Conservation (phyloP, 2,888 invertebrate species). For the Drosophila atripex region DNA sequence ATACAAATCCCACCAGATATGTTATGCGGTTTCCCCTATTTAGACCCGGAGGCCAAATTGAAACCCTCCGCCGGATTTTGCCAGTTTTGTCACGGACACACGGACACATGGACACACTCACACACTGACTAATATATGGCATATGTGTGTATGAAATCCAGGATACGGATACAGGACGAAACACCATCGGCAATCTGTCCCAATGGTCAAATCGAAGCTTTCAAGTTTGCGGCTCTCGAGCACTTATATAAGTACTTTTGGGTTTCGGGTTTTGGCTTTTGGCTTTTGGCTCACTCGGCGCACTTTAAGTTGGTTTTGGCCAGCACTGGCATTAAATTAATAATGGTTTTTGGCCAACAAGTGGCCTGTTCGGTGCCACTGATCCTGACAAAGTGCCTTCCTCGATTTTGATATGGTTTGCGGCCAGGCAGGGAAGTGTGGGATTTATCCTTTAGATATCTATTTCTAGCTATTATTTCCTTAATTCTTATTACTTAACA, state of each 20-base stretch:
- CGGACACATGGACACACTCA: background rate
- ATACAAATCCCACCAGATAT: constrained; percentile 42
- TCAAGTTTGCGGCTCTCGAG: constrained; percentile 38
- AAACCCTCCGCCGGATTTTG: constrained; percentile 40
- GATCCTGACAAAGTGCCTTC: constrained; percentile 11
- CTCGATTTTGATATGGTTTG: constrained; percentile 3
- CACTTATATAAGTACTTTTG: constrained; percentile 25
- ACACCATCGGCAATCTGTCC: constrained; percentile 40
- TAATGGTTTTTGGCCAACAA: constrained; percentile 35
- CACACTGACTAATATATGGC: background rate
- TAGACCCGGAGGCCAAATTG: constrained; percentile 27
- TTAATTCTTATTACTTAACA: background rate
- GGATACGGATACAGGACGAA: constrained; percentile 4
- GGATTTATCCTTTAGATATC: too few species aligned
- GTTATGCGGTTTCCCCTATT: constrained; percentile 39
- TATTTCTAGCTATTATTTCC: background rate
- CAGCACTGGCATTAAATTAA: constrained; percentile 37
- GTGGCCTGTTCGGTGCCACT: constrained; percentile 10
- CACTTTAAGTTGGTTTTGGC: constrained; percentile 22
- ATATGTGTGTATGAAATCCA: background rate
- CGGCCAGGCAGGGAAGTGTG: background rate
- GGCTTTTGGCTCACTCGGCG: background rate
- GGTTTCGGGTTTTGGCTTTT: constrained; percentile 9
- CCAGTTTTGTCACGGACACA: constrained; percentile 38
- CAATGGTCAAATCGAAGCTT: constrained; percentile 41